These are phyloP conservation scores for Tethya wilhelma DNA, from an alignment of 37 sponge, comb jelly and placozoan species.

Conservation along the genomic window DNA sequence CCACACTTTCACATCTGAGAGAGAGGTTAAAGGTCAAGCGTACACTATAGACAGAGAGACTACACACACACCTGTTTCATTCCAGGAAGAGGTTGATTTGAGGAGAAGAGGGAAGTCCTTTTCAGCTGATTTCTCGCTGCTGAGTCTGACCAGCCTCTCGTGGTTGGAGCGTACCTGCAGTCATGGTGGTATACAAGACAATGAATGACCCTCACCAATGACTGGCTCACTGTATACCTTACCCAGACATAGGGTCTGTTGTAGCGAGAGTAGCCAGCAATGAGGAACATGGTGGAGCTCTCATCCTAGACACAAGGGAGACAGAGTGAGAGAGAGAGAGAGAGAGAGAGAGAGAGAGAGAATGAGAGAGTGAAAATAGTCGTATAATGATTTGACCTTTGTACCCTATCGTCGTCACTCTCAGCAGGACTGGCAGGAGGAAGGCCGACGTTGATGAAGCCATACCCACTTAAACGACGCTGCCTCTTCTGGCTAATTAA, in stretches of 20 bases:
- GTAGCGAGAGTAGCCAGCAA: constrained; percentile 82
- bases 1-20: constrained; percentile 78
- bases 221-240: too few species aligned
- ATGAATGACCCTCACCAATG: too few species aligned
- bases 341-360: too few species aligned
- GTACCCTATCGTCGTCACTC: constrained; percentile 59
- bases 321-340: background rate
- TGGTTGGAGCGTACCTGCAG: constrained; percentile 82
- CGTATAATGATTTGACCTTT: background rate
- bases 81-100: constrained; percentile 80
- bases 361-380: background rate
- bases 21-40: background rate
- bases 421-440: constrained; percentile 89
- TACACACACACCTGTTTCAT: constrained; percentile 48
- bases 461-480: constrained; percentile 86
- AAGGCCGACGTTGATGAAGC: constrained; percentile 88
- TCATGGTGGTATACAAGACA: too few species aligned
- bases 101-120: constrained; percentile 90
- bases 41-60: background rate
- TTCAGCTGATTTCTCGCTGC: constrained; percentile 45
- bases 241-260: constrained; percentile 91
- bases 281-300: constrained; percentile 81
- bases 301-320: too few species aligned
- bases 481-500: constrained; percentile 68
- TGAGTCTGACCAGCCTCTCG: constrained; percentile 64